Evolutionary conservation across 2,888 invertebrate species (phyloP), one percentile per base, ranked within the genome.

Genomic region (Gymnosoma rotundatum): DNA sequence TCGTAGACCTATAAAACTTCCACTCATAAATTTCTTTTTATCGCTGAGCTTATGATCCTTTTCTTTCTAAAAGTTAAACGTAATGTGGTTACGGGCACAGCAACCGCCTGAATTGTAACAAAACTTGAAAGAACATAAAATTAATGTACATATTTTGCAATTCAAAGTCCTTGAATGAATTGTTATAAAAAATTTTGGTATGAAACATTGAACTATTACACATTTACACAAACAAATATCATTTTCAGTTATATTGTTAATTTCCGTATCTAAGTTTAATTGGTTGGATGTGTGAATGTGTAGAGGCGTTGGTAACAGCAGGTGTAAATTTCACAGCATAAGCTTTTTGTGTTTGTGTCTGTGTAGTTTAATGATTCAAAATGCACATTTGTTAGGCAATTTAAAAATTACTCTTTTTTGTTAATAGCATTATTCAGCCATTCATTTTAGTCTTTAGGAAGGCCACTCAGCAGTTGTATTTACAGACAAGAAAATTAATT

Each of bases 401-500:
- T 73, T 12, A 32, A 50, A 73, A 64, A n/a, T n/a, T 73, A 12
- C 58, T 42, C 25, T 45, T 60, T 32, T 52, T n/a, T n/a, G n/a
- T n/a, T 54, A 69, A 78, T 63, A 52, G 69, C 61, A 21, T 58
- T 66, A 74, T 12, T 36, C 10, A 48, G 64, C 52, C 73, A 74
- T 67, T 67, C 50, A 64, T 67, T 83, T 38, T 48, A 63, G 73
- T 64, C 56, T 78, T 73, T 74, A 70, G 78, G 58, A 64, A 78
- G 74, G 78, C 74, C 52, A 78, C 56, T 70, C 66, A 70, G 45
- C 50, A 50, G 54, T 74, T 21, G 32, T 20, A 72, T 48, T 74
- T 63, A 45, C 74, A 14, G 48, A 66, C 69, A 75, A 75, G 79
- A 70, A 70, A 75, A 81, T 75, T 81, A 78, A 83, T 83, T 83